These are phyloP conservation scores for Zaprionus obscuricornis DNA, from an alignment of 2,888 invertebrate species.

Conservation along the genomic window DNA sequence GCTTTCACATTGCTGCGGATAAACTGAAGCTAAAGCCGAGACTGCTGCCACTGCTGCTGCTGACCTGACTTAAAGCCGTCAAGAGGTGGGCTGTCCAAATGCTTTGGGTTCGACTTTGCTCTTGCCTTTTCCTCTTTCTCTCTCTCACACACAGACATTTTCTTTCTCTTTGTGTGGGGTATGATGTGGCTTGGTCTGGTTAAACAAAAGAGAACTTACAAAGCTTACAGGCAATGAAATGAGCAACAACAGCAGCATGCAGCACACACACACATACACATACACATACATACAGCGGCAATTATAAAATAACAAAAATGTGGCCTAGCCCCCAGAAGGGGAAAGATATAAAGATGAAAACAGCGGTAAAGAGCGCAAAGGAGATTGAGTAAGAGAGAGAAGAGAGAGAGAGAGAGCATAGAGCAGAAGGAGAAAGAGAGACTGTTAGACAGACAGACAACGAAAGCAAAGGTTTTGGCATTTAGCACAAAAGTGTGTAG, in stretches of 20 bases:
- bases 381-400: no score
- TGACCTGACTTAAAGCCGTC: no score
- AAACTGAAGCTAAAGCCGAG: no score
- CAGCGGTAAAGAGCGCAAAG: conserved; percentile 23
- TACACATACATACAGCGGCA: conserved; percentile 40
- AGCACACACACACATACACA: not conserved
- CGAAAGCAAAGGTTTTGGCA: no score
- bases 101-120: conserved; percentile 1
- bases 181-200: conserved; percentile 44
- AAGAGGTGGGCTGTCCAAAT: no score
- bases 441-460: no score
- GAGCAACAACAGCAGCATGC: conserved; percentile 32
- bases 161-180: no score
- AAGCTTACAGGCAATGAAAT: conserved; percentile 51
- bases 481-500: no score
- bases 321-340: conserved; percentile 22
- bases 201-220: conserved; percentile 62
- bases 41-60: no score
- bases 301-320: conserved; percentile 75
- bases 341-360: conserved; percentile 8
- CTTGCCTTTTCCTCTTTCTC: conserved; percentile 5
- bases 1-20: conserved; percentile 37
- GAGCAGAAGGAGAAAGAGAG: not conserved
- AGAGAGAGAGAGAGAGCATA: not conserved
- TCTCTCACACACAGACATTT: no score